Evolutionary conservation across 2,888 invertebrate species (phyloP).

Genomic region (Orchesella flavescens): DNA sequence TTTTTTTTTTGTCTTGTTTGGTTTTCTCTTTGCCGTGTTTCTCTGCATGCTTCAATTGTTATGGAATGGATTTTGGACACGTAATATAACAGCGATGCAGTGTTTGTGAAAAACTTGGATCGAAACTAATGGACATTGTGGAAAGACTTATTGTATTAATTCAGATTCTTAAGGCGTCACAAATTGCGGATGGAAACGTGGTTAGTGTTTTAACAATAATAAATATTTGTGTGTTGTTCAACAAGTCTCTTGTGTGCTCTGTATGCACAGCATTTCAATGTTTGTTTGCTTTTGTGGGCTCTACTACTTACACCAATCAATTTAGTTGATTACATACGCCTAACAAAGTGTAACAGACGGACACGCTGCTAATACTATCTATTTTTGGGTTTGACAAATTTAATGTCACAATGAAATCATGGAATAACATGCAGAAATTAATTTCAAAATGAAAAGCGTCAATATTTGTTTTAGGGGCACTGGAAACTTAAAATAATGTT

Average conservation of each 20-base stretch:
- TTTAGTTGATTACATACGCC: neutral
- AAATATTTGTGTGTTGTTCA: neutral
- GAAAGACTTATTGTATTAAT: conserved; percentile 71
- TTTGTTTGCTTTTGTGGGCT: neutral
- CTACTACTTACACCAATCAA: neutral
- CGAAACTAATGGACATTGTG: conserved; percentile 70
- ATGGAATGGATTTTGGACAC: conserved; percentile 22
- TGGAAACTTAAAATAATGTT: too few species aligned
- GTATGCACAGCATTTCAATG: neutral
- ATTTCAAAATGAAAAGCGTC: too few species aligned
- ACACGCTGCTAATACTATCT: too few species aligned
- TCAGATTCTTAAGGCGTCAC: conserved; percentile 70
- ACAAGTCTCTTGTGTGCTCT: too few species aligned
- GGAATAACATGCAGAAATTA: too few species aligned
- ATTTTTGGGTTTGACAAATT: too few species aligned
- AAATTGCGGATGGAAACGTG: conserved; percentile 57
- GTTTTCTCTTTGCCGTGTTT: neutral
- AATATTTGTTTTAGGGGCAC: too few species aligned
- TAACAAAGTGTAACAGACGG: too few species aligned
- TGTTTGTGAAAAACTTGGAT: conserved; percentile 66
- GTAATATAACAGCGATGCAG: conserved; percentile 64
- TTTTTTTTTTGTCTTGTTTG: conserved; percentile 14
- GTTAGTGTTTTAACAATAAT: conserved; percentile 41
- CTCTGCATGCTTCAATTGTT: conserved; percentile 9
- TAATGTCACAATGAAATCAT: too few species aligned